Base-by-base conservation (phyloP, 2,888 invertebrate genomes). In the Latheticus oryzae region DNA sequence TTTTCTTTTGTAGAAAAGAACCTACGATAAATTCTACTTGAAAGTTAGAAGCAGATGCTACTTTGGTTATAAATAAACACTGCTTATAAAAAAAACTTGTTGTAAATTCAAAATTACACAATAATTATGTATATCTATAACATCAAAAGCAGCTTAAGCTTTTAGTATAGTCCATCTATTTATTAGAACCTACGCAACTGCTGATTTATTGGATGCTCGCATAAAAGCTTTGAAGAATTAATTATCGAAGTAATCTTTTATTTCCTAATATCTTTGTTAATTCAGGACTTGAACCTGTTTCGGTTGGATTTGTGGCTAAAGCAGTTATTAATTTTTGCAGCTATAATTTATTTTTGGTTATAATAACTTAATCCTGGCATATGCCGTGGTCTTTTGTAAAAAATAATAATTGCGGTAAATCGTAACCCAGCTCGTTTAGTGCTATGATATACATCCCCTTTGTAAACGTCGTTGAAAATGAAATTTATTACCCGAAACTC, bases 291-390 rank as follows among this genome's bases (percentile, higher is more conserved):
- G 19, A 35, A n/a, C 24, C 13, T 19, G 21, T 2, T 45, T 24
- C 51, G 21, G 23, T 7, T 33, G 9, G 30, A 33, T 42, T 21
- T 24, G 13, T 1, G 16, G 11, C 5, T 12, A 42, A 19, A 8
- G 45, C 13, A 28, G 52, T 40, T 51, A 61, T 65, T 62, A 61
- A 62, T 66, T 63, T 65, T 60, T 54, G 54, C 35, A 30, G 45
- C 61, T 47, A 61, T 64, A 66, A 67, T 67, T 65, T 66, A 70
- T 67, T 66, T 65, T 58, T 60, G 65, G 64, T 63, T 12, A 64
- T 67, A 70, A 70, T 68, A 68, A 69, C 68, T 70, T 70, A 69
- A 70, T 70, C 67, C 68, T 48, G 63, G 67, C 70, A 68, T 68
- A 70, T 68, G 68, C 64, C 63, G 58, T 53, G 53, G 61, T 63